A percentile compares a stretch with the other conserved stretches of the same genome.
Conservation (phyloP, 2,888 invertebrate species). For the Meganola albula region DNA sequence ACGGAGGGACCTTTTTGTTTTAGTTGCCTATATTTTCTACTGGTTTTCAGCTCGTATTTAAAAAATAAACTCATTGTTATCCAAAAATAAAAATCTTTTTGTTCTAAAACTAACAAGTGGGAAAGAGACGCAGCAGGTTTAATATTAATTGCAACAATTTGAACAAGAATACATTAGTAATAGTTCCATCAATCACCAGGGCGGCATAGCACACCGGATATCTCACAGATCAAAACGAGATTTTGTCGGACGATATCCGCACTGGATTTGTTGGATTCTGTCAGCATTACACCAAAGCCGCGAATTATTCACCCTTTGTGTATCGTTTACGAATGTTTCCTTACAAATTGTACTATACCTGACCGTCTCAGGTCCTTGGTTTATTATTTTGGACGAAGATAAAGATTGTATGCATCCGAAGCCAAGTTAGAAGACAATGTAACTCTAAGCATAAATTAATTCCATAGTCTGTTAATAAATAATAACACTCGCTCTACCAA, state of each 20-base stretch:
- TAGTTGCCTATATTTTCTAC: conserved; percentile 19
- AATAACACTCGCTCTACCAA: conserved; percentile 36
- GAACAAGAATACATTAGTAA: no score
- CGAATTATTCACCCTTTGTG: conserved; percentile 66
- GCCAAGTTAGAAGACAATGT: no score
- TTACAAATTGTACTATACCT: no score
- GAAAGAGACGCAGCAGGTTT: no score
- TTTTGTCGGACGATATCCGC: conserved; percentile 39
- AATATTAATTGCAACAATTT: no score
- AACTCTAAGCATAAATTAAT: background rate
- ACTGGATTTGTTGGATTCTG: conserved; percentile 56
- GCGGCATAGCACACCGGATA: conserved; percentile 26
- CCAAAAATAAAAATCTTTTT: no score
- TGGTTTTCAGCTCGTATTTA: conserved; percentile 9
- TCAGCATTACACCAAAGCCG: conserved; percentile 41
- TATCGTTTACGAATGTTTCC: conserved; percentile 32
- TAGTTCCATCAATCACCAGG: conserved; percentile 43
- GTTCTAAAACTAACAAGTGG: no score
- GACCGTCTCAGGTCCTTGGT: no score
- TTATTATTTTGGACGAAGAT: no score
- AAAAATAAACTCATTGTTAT: no score
- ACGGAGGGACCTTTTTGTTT: conserved; percentile 39
- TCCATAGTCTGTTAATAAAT: conserved; percentile 17
- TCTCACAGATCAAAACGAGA: conserved; percentile 43
- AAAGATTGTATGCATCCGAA: no score